These are phyloP conservation scores for Erithacus rubecula DNA, from an alignment of 2,797 vertebrate species.

Conservation along the genomic window DNA sequence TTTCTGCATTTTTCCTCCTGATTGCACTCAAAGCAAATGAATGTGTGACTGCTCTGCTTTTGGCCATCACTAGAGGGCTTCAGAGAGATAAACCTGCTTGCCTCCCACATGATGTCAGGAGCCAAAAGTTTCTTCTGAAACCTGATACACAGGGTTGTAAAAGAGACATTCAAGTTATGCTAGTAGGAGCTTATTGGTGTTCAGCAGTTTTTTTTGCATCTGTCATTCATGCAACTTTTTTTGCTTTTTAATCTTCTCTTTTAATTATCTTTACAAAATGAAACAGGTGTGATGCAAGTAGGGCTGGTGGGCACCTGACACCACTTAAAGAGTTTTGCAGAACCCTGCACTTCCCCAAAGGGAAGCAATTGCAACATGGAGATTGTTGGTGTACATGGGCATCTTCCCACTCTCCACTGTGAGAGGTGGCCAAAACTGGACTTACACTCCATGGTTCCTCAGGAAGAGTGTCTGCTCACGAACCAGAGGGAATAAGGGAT, in stretches of 20 bases:
- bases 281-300: fast-evolving
- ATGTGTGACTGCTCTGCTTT: background rate
- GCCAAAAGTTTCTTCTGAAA: background rate
- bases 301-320: background rate
- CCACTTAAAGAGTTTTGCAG: background rate
- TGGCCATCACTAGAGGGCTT: conserved; percentile 33
- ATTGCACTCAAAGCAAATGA: fast-evolving
- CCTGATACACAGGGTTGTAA: no score
- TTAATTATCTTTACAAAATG: background rate
- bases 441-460: fast-evolving
- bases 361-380: fast-evolving
- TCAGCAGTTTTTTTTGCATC: background rate
- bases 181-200: background rate
- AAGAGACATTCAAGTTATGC: background rate
- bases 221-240: background rate
- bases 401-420: fast-evolving
- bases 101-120: background rate
- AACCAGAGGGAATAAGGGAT: background rate
- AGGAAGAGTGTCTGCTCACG: background rate
- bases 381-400: fast-evolving
- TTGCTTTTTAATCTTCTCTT: background rate
- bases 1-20: background rate
- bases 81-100: background rate
- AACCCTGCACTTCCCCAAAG: fast-evolving
- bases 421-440: background rate